These are phyloP conservation scores for Drosophila dunni DNA, from an alignment of 1,140 invertebrate species.

Conservation along the genomic window DNA sequence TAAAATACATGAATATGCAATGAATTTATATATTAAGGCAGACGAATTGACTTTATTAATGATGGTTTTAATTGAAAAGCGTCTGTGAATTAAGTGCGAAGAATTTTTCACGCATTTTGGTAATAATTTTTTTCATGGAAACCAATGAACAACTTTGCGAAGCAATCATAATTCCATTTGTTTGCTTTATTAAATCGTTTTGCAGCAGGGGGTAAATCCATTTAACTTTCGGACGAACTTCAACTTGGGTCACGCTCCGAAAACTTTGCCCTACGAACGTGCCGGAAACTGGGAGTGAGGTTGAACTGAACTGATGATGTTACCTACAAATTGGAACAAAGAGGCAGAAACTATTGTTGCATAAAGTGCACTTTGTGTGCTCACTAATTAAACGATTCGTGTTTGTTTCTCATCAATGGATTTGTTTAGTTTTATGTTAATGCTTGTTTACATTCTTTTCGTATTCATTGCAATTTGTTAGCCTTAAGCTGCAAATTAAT, in stretches of 20 bases:
- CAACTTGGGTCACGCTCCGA: slow-evolving; percentile 10
- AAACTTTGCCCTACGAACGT: slow-evolving; percentile 24
- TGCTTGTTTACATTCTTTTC: slow-evolving; percentile 5
- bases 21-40: not conserved
- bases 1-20: slow-evolving; percentile 9
- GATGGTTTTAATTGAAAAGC: slow-evolving; percentile 4
- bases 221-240: slow-evolving; percentile 29
- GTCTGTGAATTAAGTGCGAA: not conserved
- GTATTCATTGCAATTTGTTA: slow-evolving; percentile 17
- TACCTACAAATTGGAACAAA: slow-evolving; percentile 2
- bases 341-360: not conserved
- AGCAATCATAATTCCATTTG: slow-evolving; percentile 40
- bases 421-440: not conserved
- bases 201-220: slow-evolving; percentile 23
- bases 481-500: slow-evolving; percentile 56
- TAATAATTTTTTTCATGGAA: not conserved
- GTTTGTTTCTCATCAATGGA: not conserved
- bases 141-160: slow-evolving; percentile 3
- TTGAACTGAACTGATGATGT: not conserved
- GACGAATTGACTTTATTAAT: slow-evolving; percentile 27
- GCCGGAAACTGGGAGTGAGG: not conserved
- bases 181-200: slow-evolving; percentile 34
- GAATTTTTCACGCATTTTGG: not conserved
- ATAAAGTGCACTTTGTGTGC: slow-evolving; percentile 1
- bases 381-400: not conserved